Conservation (phyloP, 2,888 invertebrate species). For the Lingula anatina region DNA sequence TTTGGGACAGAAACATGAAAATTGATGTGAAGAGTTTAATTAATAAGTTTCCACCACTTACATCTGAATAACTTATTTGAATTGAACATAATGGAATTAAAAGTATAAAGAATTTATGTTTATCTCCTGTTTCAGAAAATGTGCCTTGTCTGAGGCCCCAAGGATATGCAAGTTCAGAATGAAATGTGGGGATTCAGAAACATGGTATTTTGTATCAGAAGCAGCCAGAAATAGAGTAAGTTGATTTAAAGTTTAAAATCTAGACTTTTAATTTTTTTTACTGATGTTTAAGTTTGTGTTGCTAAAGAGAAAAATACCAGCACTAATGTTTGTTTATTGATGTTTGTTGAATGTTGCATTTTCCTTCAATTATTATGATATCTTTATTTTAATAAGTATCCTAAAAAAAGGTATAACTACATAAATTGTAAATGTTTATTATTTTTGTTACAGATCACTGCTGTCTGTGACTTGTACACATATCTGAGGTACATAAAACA, state of each 20-base stretch:
- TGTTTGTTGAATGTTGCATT: too few relatives aligned
- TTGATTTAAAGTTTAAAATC: background rate
- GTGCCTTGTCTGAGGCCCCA: slow-evolving; percentile 66
- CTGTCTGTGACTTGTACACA: slow-evolving; percentile 76
- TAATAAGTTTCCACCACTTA: too few relatives aligned
- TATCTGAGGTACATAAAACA: slow-evolving; percentile 73
- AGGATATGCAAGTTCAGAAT: slow-evolving; percentile 71
- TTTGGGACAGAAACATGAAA: too few relatives aligned
- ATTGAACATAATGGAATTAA: too few relatives aligned
- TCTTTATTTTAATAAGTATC: slow-evolving; percentile 67
- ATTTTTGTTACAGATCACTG: slow-evolving; percentile 62
- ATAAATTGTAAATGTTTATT: slow-evolving; percentile 61
- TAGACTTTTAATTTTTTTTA: background rate
- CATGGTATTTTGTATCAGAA: slow-evolving; percentile 73
- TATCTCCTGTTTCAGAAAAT: slow-evolving; percentile 59
- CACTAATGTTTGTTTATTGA: too few relatives aligned
- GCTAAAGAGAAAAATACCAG: slow-evolving; percentile 8
- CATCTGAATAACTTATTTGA: too few relatives aligned
- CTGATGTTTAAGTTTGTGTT: slow-evolving; percentile 5
- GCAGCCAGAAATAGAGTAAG: slow-evolving; percentile 53
- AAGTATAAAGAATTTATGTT: background rate
- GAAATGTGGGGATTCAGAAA: slow-evolving; percentile 63
- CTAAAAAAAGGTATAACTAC: slow-evolving; percentile 72
- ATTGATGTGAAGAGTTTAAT: too few relatives aligned
- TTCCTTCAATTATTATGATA: too few relatives aligned